phyloP scores from a whole-genome alignment of 2,797 vertebrate species.

The Centropyge bicolor region DNA sequence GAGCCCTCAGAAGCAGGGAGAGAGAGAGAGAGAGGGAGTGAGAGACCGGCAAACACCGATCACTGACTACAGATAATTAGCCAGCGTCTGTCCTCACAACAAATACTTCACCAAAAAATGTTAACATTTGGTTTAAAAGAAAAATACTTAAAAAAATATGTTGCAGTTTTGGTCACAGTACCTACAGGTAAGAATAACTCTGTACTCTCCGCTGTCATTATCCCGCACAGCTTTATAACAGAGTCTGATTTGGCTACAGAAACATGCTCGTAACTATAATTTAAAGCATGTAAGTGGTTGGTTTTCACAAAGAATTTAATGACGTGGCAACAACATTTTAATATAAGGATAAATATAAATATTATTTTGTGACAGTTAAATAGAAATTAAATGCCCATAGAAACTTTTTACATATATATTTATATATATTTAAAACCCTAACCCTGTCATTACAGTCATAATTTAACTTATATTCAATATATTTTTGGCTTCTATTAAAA shows the following conservation, averaged over 20 bases:
- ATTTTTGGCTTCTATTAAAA: neutral
- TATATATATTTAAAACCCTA: too few species aligned
- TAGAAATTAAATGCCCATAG: neutral
- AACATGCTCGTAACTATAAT: neutral
- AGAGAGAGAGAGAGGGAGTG: slow-evolving; percentile 1
- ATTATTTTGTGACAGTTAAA: neutral
- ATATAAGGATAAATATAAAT: neutral
- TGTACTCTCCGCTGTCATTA: neutral
- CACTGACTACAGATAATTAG: slow-evolving; percentile 32
- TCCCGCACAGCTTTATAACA: neutral
- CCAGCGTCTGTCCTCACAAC: slow-evolving; percentile 9
- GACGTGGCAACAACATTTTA: neutral
- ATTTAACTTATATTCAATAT: neutral
- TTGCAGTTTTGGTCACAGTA: neutral
- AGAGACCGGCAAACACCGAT: slow-evolving; percentile 45
- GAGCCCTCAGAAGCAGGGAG: slow-evolving; percentile 35
- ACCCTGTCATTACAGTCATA: neutral
- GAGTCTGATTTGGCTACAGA: neutral
- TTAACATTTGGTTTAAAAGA: neutral
- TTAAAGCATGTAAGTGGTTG: neutral
- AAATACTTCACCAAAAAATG: neutral
- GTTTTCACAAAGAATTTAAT: neutral
- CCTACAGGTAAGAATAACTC: neutral
- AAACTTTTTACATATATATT: neutral
- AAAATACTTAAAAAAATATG: neutral